Evolutionary conservation across 2,113 vertebrate species (phyloP).

Genomic region (Furnarius figulus): DNA sequence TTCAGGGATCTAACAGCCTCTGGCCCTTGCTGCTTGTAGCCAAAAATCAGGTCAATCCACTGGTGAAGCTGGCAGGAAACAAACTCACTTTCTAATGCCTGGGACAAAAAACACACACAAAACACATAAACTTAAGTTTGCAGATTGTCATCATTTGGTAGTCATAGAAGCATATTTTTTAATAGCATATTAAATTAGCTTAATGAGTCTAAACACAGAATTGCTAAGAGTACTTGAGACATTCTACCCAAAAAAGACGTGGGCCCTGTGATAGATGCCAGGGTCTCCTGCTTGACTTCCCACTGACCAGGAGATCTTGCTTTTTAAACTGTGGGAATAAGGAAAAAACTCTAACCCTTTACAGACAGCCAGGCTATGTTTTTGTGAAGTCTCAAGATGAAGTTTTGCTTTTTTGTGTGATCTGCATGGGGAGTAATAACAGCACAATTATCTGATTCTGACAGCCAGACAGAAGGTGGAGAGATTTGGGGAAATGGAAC

Average conservation of each 20-base stretch:
- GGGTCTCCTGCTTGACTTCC: neutral
- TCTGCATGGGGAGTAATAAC: neutral
- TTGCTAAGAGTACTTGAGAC: neutral
- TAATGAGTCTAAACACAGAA: neutral
- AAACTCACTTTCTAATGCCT: slow-evolving; percentile 98
- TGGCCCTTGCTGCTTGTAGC: slow-evolving; percentile 97
- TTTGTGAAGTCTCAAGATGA: neutral
- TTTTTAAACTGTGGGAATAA: neutral
- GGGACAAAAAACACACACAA: neutral
- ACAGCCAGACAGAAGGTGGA: neutral
- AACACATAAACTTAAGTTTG: neutral
- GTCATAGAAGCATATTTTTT: neutral
- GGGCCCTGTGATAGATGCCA: neutral
- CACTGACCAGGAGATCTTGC: neutral
- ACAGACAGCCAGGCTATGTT: neutral
- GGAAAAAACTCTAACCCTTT: neutral
- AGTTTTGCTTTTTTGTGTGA: neutral
- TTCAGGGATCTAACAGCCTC: slow-evolving; percentile 93
- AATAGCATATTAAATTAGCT: neutral
- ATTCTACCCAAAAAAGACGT: neutral
- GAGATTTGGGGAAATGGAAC: neutral
- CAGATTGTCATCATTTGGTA: neutral
- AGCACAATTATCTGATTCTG: neutral
- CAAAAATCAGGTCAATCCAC: slow-evolving; percentile 98
- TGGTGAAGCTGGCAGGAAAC: slow-evolving; percentile 99